Conservation (phyloP, 2,113 vertebrate species). For the Octodon degus region DNA sequence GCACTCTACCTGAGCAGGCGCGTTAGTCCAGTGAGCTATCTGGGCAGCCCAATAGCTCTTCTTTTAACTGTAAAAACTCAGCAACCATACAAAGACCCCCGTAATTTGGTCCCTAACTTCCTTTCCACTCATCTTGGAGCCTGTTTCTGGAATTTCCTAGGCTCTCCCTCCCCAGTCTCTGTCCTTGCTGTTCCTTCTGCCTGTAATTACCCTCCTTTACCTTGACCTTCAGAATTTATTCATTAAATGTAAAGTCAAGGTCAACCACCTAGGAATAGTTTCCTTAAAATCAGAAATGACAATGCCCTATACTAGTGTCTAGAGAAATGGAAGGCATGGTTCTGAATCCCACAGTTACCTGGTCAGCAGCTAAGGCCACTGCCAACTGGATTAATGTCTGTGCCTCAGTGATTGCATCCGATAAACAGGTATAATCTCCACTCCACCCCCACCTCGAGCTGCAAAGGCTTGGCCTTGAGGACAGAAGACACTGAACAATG, state of each 20-base stretch:
- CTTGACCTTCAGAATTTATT: not conserved
- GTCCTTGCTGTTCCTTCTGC: not conserved
- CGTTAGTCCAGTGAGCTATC: no score
- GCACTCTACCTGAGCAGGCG: no score
- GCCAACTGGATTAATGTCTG: not conserved
- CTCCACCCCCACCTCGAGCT: not conserved
- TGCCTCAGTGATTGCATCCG: not conserved
- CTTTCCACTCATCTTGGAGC: not conserved
- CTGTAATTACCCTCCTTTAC: not conserved
- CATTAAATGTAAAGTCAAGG: not conserved
- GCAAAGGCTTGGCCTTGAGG: not conserved
- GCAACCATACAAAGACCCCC: not conserved
- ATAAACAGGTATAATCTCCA: not conserved
- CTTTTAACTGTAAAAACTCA: not conserved
- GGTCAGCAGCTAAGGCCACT: not conserved
- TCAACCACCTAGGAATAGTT: not conserved
- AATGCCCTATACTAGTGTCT: accelerated
- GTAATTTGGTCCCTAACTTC: not conserved
- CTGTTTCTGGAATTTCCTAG: not conserved
- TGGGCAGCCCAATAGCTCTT: not conserved
- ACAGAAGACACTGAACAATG: accelerated
- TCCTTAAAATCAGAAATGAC: not conserved
- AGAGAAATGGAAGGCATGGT: not conserved
- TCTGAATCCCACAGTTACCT: not conserved
- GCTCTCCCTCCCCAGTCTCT: not conserved